A percentile compares a stretch with the other conserved stretches of the same genome.
phyloP scores from a whole-genome alignment of 2,888 invertebrate species.

The Cyclophora punctaria region DNA sequence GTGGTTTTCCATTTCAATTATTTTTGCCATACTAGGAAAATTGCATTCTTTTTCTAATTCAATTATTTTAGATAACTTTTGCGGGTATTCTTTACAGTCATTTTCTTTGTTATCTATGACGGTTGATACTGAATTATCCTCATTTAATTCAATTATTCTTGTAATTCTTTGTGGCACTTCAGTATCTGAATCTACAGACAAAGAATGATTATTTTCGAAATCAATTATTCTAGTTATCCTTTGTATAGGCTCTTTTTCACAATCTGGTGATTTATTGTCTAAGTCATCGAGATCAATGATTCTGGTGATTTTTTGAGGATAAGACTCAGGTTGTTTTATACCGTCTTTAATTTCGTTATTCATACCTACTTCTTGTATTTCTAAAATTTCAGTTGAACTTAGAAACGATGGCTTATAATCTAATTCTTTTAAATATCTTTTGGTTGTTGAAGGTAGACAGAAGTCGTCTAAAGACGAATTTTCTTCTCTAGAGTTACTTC shows the following conservation, averaged over 20 bases:
- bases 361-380: constrained; percentile 37
- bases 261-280: constrained; percentile 40
- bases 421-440: constrained; percentile 43
- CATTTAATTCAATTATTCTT: constrained; percentile 59
- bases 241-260: constrained; percentile 54
- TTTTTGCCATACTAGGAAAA: constrained; percentile 67
- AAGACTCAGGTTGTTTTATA: constrained; percentile 40
- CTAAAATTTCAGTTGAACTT: constrained; percentile 47
- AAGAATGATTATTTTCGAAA: constrained; percentile 51
- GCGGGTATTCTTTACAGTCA: constrained; percentile 43
- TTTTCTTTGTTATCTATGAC: constrained; percentile 45
- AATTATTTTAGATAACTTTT: constrained; percentile 55
- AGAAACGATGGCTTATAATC: constrained; percentile 47
- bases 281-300: constrained; percentile 65
- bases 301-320: constrained; percentile 61
- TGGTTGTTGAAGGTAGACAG: constrained; percentile 42
- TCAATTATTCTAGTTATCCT: constrained; percentile 66
- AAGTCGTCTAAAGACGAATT: constrained; percentile 54
- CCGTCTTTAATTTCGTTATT: constrained; percentile 36
- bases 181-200: constrained; percentile 41
- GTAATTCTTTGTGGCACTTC: constrained; percentile 58
- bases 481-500: constrained; percentile 65
- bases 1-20: constrained; percentile 71
- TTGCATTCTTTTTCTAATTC: constrained; percentile 58
- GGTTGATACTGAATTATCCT: constrained; percentile 56